Percentiles rank a stretch among this genome's conserved stretches.
Evolutionary conservation across 2,797 vertebrate genomes (phyloP).

Genomic region (Chiroxiphia lanceolata): DNA sequence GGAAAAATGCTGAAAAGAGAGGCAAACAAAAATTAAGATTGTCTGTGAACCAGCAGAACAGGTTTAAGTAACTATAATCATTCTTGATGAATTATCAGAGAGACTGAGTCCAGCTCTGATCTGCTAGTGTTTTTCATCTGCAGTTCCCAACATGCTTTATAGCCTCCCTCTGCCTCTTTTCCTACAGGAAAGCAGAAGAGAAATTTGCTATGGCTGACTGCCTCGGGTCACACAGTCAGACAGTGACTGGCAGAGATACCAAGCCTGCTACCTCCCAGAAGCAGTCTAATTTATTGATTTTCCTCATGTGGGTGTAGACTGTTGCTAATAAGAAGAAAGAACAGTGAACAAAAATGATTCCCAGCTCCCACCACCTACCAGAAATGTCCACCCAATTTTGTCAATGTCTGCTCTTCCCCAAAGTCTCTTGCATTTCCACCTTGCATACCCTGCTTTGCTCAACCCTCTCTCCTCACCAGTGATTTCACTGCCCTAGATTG

Average conservation of each 20-base stretch:
- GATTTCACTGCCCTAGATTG: not conserved
- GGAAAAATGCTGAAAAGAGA: not conserved
- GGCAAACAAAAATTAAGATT: constrained; percentile 34
- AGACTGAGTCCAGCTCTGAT: constrained; percentile 43
- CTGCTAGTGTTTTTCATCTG: constrained; percentile 31
- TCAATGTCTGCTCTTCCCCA: not conserved
- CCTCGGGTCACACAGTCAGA: not conserved
- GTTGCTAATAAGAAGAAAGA: constrained; percentile 22
- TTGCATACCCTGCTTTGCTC: not conserved
- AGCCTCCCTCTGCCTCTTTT: constrained; percentile 17
- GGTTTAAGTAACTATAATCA: constrained; percentile 44
- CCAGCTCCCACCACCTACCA: not conserved
- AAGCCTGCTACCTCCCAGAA: constrained; percentile 6
- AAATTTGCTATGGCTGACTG: constrained; percentile 1
- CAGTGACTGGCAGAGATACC: constrained; percentile 35
- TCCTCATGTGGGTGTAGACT: not conserved
- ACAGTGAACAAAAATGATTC: not conserved
- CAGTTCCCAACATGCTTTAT: constrained; percentile 12
- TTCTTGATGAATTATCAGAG: constrained; percentile 38
- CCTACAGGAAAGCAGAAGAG: constrained; percentile 12
- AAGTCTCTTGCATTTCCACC: not conserved
- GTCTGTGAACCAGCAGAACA: not conserved
- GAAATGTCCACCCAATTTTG: not conserved
- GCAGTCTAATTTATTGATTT: constrained; percentile 32
- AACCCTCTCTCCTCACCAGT: not conserved